A percentile compares a stretch with the other conserved stretches of the same genome.
Conservation (phyloP, 1,140 invertebrate species). For the Batillaria attramentaria region DNA sequence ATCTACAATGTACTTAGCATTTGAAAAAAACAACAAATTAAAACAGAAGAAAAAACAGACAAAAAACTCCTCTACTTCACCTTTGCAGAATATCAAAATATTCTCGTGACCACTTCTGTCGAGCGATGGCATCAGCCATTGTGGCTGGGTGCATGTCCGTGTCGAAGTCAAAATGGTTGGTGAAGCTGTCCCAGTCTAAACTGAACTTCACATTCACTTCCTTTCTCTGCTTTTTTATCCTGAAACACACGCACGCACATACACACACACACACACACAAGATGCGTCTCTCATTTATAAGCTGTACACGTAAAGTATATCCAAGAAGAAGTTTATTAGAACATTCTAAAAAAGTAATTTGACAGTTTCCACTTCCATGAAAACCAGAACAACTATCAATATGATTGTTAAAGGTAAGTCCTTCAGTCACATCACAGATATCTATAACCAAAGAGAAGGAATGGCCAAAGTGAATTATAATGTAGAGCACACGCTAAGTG, state of each 20-base stretch:
- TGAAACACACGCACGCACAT: no score
- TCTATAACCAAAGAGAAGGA: no score
- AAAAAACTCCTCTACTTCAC: constrained; percentile 72
- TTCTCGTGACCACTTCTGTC: constrained; percentile 78
- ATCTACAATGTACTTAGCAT: background rate
- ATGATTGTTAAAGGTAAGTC: no score
- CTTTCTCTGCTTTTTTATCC: constrained; percentile 25
- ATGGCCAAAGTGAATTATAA: no score
- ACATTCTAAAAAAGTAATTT: no score
- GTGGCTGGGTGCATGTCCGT: constrained; percentile 76
- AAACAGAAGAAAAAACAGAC: constrained; percentile 46
- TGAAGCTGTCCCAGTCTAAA: constrained; percentile 66
- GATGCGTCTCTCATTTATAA: no score
- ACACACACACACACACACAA: background rate
- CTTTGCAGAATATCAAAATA: constrained; percentile 79
- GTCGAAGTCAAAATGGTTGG: constrained; percentile 78
- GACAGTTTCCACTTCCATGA: no score
- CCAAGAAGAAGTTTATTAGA: no score
- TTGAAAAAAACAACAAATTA: background rate
- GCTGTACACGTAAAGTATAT: no score
- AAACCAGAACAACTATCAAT: no score
- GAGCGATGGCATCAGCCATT: constrained; percentile 77
- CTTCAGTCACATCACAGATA: no score
- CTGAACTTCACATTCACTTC: constrained; percentile 65
- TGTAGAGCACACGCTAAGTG: no score